Conservation (phyloP, 2,113 vertebrate genomes). For the Dendropsophus ebraccatus region DNA sequence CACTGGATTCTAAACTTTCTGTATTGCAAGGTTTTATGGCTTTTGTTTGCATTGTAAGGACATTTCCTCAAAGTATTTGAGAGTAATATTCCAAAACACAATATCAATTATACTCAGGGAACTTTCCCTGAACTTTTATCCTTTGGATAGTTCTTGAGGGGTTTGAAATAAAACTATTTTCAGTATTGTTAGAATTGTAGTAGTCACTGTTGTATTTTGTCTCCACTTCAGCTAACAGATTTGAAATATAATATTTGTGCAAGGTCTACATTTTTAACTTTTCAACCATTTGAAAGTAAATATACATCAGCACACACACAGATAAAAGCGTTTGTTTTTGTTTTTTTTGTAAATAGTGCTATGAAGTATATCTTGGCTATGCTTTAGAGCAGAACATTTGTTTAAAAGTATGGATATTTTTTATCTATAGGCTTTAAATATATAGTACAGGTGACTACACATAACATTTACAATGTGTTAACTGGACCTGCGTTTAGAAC, state of each 20-base stretch:
- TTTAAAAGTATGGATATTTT: neutral
- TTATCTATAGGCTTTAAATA: neutral
- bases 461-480: neutral
- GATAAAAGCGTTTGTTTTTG: too few relatives aligned
- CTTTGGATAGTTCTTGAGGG: constrained; percentile 50
- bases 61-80: constrained; percentile 59
- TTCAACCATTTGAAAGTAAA: constrained; percentile 31
- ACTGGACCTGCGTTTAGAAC: too few relatives aligned
- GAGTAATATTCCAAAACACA: constrained; percentile 59
- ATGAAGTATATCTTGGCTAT: too few relatives aligned
- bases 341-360: neutral
- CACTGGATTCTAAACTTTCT: constrained; percentile 57
- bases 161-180: constrained; percentile 54
- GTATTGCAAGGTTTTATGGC: constrained; percentile 34
- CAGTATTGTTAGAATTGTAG: constrained; percentile 37
- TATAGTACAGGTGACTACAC: neutral
- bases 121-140: constrained; percentile 58
- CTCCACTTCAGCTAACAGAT: constrained; percentile 1
- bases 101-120: constrained; percentile 56
- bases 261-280: constrained; percentile 7
- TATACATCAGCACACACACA: neutral
- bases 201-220: constrained; percentile 29
- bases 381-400: neutral
- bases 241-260: constrained; percentile 34
- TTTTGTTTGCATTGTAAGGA: constrained; percentile 61